phyloP scores from a whole-genome alignment of 2,888 invertebrate species.

The Cataglyphis livida region DNA sequence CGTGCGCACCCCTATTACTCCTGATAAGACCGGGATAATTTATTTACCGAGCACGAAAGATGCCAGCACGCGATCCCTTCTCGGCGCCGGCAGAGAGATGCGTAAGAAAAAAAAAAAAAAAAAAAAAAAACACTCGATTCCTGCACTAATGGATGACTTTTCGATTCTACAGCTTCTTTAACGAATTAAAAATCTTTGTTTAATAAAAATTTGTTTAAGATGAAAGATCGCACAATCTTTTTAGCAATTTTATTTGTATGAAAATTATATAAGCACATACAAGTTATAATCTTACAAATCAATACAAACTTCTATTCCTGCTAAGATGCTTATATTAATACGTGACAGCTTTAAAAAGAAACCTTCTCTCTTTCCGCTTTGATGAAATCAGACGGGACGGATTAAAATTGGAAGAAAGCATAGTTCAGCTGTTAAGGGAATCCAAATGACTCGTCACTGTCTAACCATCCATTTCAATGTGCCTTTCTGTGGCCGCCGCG shows the following conservation, averaged over 20 bases:
- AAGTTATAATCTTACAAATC: not conserved
- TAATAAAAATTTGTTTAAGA: not conserved
- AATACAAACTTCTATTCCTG: not conserved
- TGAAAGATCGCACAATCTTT: not conserved
- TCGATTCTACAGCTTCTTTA: not conserved
- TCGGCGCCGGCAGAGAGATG: slow-evolving; percentile 54
- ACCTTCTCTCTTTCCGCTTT: not conserved
- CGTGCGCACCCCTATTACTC: slow-evolving; percentile 85
- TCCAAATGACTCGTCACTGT: slow-evolving; percentile 62
- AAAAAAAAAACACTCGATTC: not conserved
- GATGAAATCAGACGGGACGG: slow-evolving; percentile 44
- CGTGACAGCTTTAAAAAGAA: slow-evolving; percentile 2
- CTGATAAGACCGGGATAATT: slow-evolving; percentile 85
- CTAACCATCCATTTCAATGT: slow-evolving; percentile 66
- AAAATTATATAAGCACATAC: not conserved
- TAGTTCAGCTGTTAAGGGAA: slow-evolving; percentile 53
- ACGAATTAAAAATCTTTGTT: not conserved
- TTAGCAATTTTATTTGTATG: not conserved
- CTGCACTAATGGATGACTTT: slow-evolving; percentile 14
- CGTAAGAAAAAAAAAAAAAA: slow-evolving; percentile 37
- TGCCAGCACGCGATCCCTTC: slow-evolving; percentile 84
- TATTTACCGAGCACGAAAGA: slow-evolving; percentile 83
- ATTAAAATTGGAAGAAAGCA: slow-evolving; percentile 43
- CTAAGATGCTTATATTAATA: not conserved
- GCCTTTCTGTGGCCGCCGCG: slow-evolving; percentile 49